A percentile compares a stretch with the other conserved stretches of the same genome.
These are phyloP conservation scores for Apis laboriosa DNA, from an alignment of 1,140 invertebrate species.

Conservation along the genomic window DNA sequence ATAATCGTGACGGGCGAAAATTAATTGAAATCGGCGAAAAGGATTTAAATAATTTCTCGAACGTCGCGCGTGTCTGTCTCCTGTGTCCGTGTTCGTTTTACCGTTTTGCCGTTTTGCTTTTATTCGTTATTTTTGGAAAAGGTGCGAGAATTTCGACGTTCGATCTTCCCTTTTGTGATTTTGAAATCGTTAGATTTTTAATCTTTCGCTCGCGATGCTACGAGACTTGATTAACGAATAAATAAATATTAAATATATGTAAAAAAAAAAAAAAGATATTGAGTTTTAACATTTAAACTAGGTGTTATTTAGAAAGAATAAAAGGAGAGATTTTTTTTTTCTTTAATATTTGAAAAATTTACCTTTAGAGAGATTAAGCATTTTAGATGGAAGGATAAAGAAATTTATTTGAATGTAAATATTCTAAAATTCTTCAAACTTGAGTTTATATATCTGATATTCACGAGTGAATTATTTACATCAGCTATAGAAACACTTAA, in stretches of 20 bases:
- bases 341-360: too few relatives aligned
- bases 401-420: too few relatives aligned
- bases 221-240: too few relatives aligned
- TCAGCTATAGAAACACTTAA: background rate
- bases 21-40: constrained; percentile 20
- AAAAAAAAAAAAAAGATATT: too few relatives aligned
- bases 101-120: background rate
- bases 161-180: background rate
- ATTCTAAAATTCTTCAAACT: too few relatives aligned
- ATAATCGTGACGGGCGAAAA: constrained; percentile 25
- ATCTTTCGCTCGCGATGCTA: too few relatives aligned
- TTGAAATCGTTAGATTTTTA: background rate
- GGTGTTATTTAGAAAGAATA: too few relatives aligned
- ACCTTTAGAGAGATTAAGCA: too few relatives aligned
- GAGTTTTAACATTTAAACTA: too few relatives aligned
- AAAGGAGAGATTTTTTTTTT: too few relatives aligned
- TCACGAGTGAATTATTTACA: background rate
- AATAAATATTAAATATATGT: too few relatives aligned
- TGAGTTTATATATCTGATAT: background rate
- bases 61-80: background rate
- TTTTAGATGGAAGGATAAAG: too few relatives aligned
- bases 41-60: constrained; percentile 32
- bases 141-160: background rate
- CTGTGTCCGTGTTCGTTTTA: background rate
- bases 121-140: background rate